Conservation (phyloP, 2,888 invertebrate species). For the Caradrina kadenii region DNA sequence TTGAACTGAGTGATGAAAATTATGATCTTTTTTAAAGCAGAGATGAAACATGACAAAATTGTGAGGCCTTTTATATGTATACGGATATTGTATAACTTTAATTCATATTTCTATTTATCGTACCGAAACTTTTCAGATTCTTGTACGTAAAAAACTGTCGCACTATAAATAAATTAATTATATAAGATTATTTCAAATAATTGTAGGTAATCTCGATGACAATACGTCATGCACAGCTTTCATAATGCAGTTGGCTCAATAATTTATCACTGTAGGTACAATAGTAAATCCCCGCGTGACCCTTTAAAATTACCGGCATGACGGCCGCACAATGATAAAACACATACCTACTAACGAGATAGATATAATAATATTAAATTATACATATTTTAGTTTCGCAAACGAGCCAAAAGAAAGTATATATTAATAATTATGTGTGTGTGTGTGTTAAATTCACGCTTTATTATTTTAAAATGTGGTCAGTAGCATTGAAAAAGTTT, state of each 20-base stretch:
- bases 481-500: conserved; percentile 9
- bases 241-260: conserved; percentile 5
- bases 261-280: conserved; percentile 1
- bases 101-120: no score
- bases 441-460: conserved; percentile 36
- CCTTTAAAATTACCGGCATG: conserved; percentile 31
- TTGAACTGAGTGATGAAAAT: no score
- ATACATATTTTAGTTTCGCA: conserved; percentile 45
- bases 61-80: no score
- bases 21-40: no score
- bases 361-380: conserved; percentile 38
- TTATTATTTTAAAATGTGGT: conserved; percentile 28
- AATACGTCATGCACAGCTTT: conserved; percentile 7
- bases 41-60: no score
- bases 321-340: conserved; percentile 15
- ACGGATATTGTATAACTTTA: no score
- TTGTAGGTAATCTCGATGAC: neutral
- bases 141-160: no score
- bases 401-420: conserved; percentile 52
- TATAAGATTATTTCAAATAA: no score
- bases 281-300: conserved; percentile 27
- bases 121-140: no score
- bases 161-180: no score
- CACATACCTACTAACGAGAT: conserved; percentile 9
- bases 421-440: conserved; percentile 43